phyloP scores from a whole-genome alignment of 1,140 invertebrate species.

The Acromyrmex echinatior region DNA sequence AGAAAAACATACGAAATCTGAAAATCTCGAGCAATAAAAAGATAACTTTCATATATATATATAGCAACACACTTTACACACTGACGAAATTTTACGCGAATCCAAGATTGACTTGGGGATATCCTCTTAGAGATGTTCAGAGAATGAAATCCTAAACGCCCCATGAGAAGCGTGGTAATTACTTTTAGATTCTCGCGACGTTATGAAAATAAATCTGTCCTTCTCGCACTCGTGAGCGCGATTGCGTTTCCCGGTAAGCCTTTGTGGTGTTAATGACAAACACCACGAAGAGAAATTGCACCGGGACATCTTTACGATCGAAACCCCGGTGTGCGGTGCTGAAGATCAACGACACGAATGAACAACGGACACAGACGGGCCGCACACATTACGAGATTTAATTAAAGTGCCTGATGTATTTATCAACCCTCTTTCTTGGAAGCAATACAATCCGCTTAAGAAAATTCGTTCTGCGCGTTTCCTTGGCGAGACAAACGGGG shows the following conservation, averaged over 20 bases:
- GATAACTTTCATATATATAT: not conserved
- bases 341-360: slow-evolving; percentile 25
- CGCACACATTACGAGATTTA: slow-evolving; percentile 46
- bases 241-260: slow-evolving; percentile 12
- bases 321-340: not conserved
- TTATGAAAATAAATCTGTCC: slow-evolving; percentile 51
- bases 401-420: slow-evolving; percentile 50
- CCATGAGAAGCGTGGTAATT: slow-evolving; percentile 4
- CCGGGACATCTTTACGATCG: slow-evolving; percentile 52
- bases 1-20: not conserved
- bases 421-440: slow-evolving; percentile 17
- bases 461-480: slow-evolving; percentile 29
- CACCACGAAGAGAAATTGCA: slow-evolving; percentile 50
- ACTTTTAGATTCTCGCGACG: slow-evolving; percentile 46
- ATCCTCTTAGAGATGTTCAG: not conserved
- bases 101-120: not conserved
- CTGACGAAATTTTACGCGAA: not conserved
- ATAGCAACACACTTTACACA: not conserved
- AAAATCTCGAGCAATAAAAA: not conserved
- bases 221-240: slow-evolving; percentile 16
- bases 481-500: not conserved
- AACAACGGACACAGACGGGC: not conserved
- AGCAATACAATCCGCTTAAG: slow-evolving; percentile 28
- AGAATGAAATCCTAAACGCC: slow-evolving; percentile 44
- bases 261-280: slow-evolving; percentile 58